phyloP scores from a whole-genome alignment of 2,888 invertebrate genomes.

The Flexamia atlantica region DNA sequence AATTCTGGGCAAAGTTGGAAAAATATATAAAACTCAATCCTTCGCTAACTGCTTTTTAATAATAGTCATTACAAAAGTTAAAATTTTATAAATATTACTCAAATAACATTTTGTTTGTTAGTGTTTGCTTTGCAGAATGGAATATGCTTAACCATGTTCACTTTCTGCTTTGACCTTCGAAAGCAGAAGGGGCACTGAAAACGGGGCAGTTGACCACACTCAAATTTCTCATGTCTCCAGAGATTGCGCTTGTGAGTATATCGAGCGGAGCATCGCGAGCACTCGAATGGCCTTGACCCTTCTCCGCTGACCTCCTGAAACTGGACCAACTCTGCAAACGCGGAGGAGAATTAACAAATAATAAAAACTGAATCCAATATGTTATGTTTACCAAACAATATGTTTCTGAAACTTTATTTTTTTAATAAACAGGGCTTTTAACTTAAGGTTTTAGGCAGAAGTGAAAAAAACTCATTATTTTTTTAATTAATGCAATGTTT shows the following conservation, averaged over 20 bases:
- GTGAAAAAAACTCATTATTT: too few relatives aligned
- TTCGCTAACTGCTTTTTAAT: too few relatives aligned
- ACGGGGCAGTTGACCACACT: slow-evolving; percentile 72
- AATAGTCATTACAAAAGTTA: too few relatives aligned
- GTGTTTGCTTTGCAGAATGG: not conserved
- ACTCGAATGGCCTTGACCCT: slow-evolving; percentile 22
- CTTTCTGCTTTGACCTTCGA: slow-evolving; percentile 71
- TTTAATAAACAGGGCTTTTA: too few relatives aligned
- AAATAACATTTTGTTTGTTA: not conserved
- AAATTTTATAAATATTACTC: too few relatives aligned
- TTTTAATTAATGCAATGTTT: too few relatives aligned
- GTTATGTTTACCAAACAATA: too few relatives aligned
- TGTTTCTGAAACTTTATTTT: too few relatives aligned
- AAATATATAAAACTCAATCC: too few relatives aligned
- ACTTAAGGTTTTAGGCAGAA: too few relatives aligned
- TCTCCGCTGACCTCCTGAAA: not conserved
- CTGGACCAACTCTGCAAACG: slow-evolving; percentile 15
- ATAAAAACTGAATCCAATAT: too few relatives aligned
- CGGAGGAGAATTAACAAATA: not conserved
- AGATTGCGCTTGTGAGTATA: slow-evolving; percentile 68
- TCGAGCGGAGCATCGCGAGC: slow-evolving; percentile 21
- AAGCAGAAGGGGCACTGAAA: slow-evolving; percentile 71
- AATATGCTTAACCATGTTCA: slow-evolving; percentile 18
- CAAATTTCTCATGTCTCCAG: slow-evolving; percentile 74
- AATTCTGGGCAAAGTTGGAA: too few relatives aligned